Evolutionary conservation across 2,113 vertebrate genomes (phyloP).

Genomic region (Daphoenositta chrysoptera): DNA sequence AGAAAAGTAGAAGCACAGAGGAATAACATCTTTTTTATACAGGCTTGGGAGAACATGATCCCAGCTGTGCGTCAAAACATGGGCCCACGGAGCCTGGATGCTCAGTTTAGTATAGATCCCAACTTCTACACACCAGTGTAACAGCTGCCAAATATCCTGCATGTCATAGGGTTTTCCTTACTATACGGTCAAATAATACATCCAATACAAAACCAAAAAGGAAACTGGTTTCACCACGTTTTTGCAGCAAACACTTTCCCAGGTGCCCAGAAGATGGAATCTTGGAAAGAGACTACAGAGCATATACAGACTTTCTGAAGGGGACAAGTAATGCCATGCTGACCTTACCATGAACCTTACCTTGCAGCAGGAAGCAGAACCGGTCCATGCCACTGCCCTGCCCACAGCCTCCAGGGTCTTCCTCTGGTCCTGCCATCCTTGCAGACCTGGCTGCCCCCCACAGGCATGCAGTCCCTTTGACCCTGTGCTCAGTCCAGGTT

Average conservation of each 20-base stretch:
- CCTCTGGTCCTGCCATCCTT: not conserved
- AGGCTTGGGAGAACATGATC: accelerated
- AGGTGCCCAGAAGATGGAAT: not conserved
- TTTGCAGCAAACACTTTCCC: not conserved
- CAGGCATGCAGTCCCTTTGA: accelerated
- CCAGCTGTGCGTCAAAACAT: not conserved
- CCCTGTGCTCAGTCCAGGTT: not conserved
- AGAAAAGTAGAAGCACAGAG: not conserved
- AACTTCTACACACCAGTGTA: not conserved
- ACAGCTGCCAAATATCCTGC: not conserved
- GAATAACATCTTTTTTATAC: not conserved
- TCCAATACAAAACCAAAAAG: not conserved
- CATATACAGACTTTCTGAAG: not conserved
- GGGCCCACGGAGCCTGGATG: accelerated
- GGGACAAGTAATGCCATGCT: too few species aligned
- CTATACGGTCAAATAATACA: not conserved
- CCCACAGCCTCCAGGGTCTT: not conserved
- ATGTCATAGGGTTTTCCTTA: not conserved
- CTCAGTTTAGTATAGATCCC: not conserved
- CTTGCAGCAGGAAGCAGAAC: not conserved
- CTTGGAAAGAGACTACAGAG: not conserved
- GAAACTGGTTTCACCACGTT: not conserved
- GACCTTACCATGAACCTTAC: not conserved
- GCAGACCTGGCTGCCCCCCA: not conserved
- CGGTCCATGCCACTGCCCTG: not conserved